Evolutionary conservation across 2,888 invertebrate genomes (phyloP).

Genomic region (Rotaria sp.): DNA sequence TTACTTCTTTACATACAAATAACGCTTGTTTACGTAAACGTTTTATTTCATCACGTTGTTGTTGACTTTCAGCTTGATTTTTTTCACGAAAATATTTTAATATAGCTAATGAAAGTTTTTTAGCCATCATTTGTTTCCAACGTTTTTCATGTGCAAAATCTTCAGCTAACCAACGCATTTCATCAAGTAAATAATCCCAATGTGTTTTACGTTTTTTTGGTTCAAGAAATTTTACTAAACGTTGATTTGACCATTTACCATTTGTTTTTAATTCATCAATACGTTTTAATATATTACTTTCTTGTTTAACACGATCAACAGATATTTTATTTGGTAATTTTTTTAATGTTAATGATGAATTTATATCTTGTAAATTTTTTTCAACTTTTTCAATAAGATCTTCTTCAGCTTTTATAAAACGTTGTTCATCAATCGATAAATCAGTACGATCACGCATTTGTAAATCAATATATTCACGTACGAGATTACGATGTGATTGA

Average conservation of each 20-base stretch:
- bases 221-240: slow-evolving; percentile 69
- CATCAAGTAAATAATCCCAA: slow-evolving; percentile 96
- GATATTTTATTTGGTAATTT: neutral
- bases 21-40: slow-evolving; percentile 24
- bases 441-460: neutral
- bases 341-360: neutral
- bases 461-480: neutral
- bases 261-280: slow-evolving; percentile 25
- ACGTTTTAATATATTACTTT: slow-evolving; percentile 33
- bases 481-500: slow-evolving; percentile 16
- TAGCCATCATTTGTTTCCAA: slow-evolving; percentile 77
- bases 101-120: slow-evolving; percentile 32
- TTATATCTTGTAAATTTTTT: neutral
- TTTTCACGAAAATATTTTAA: slow-evolving; percentile 39
- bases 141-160: slow-evolving; percentile 95
- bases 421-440: neutral
- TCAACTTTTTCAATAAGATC: neutral
- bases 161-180: slow-evolving; percentile 94
- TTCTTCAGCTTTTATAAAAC: slow-evolving; percentile 15
- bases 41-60: slow-evolving; percentile 33
- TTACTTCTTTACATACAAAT: slow-evolving; percentile 23
- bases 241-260: slow-evolving; percentile 45
- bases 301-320: slow-evolving; percentile 31
- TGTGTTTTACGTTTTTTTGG: slow-evolving; percentile 79
- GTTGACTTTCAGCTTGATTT: neutral